phyloP scores from a whole-genome alignment of 2,888 invertebrate genomes.

The Nephrotoma flavescens region DNA sequence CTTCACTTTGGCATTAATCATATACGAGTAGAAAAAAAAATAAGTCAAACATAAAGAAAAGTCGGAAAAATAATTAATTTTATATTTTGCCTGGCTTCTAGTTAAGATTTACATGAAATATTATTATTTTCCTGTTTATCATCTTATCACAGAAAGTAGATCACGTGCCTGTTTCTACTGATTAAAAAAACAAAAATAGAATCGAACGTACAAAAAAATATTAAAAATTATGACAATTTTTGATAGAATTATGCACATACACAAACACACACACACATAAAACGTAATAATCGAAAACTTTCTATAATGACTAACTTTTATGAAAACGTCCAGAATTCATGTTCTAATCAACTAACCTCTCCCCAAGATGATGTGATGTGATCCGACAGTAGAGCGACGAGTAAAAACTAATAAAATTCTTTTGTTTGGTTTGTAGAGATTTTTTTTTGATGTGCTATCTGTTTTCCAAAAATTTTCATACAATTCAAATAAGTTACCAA shows the following conservation, averaged over 20 bases:
- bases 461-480: neutral
- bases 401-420: neutral
- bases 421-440: neutral
- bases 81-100: neutral
- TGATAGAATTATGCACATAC: neutral
- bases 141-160: neutral
- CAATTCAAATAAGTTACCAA: neutral
- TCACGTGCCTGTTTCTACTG: neutral
- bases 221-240: neutral
- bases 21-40: neutral
- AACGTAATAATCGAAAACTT: neutral
- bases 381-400: neutral
- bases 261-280: neutral
- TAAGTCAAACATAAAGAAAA: neutral
- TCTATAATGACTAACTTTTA: neutral
- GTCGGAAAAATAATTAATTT: neutral
- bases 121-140: neutral
- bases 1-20: neutral
- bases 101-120: neutral
- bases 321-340: neutral
- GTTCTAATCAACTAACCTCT: neutral
- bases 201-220: neutral
- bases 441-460: neutral
- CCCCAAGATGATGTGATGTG: neutral
- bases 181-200: neutral